A percentile compares a stretch with the other conserved stretches of the same genome.
phyloP scores from a whole-genome alignment of 2,113 vertebrate species.

The Patagioenas fasciata region DNA sequence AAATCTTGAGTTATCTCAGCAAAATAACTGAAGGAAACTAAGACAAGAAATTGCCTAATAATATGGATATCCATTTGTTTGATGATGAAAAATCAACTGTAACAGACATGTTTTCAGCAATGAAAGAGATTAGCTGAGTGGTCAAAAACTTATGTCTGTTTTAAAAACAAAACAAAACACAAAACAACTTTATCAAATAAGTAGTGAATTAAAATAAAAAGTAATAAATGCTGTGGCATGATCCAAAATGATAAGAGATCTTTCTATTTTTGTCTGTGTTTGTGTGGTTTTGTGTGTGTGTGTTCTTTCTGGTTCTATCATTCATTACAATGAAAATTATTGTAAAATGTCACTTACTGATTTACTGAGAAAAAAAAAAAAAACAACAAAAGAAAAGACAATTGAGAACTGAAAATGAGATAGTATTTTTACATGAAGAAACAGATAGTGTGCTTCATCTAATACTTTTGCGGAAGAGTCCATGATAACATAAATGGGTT shows the following conservation, averaged over 20 bases:
- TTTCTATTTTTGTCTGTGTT: neutral
- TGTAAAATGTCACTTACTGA: neutral
- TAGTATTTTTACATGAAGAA: neutral
- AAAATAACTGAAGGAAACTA: neutral
- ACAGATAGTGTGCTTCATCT: neutral
- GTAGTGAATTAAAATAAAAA: neutral
- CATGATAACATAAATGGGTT: neutral
- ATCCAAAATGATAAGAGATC: accelerated
- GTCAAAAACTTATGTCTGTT: neutral
- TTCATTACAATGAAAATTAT: neutral
- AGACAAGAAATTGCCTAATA: neutral
- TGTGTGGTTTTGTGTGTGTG: too few relatives aligned
- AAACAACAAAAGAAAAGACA: too few relatives aligned
- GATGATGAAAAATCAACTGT: neutral
- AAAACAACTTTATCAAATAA: neutral
- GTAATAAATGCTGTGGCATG: neutral
- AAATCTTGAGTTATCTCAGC: neutral
- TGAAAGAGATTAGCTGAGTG: neutral
- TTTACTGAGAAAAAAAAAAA: neutral
- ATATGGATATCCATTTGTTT: neutral
- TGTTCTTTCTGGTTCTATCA: neutral
- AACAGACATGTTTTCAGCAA: neutral
- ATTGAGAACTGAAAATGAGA: neutral
- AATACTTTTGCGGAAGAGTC: neutral
- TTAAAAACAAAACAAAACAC: neutral